Percentiles rank a stretch among this genome's conserved stretches.
Evolutionary conservation across 2,797 vertebrate genomes (phyloP).

Genomic region (Glossophaga mutica): DNA sequence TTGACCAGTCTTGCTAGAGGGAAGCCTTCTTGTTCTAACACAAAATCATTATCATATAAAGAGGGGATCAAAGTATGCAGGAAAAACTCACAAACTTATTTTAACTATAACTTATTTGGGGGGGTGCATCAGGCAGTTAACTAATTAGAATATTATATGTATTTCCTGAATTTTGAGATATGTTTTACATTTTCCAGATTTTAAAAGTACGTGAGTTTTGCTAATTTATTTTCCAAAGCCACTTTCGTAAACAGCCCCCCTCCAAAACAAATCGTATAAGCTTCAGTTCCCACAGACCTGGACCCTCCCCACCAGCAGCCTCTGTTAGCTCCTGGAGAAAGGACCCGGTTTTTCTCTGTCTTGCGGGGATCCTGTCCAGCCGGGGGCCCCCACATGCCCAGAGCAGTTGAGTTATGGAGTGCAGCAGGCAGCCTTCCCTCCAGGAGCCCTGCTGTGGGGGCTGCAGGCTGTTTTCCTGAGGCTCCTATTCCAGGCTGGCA

Average conservation of each 20-base stretch:
- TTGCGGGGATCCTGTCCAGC: background rate
- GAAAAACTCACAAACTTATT: background rate
- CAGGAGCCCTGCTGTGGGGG: background rate
- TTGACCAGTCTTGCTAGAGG: background rate
- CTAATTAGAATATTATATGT: background rate
- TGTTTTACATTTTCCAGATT: background rate
- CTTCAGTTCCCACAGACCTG: background rate
- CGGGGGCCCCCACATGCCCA: background rate
- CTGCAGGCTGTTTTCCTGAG: background rate
- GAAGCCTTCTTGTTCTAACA: background rate
- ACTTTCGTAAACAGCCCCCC: background rate
- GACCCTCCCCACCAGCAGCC: background rate
- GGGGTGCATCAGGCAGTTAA: background rate
- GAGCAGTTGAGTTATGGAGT: background rate
- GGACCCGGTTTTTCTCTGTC: background rate
- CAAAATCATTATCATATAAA: conserved; percentile 4
- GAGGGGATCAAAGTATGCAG: background rate
- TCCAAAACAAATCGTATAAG: background rate
- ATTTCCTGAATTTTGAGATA: background rate
- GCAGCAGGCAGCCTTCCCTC: background rate
- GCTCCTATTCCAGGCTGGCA: background rate
- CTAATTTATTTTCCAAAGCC: background rate
- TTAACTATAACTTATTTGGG: background rate
- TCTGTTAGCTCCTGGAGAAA: conserved; percentile 2
- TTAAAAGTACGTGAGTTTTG: background rate